Conservation (phyloP, 2,113 vertebrate genomes). For the Pipra filicauda region DNA sequence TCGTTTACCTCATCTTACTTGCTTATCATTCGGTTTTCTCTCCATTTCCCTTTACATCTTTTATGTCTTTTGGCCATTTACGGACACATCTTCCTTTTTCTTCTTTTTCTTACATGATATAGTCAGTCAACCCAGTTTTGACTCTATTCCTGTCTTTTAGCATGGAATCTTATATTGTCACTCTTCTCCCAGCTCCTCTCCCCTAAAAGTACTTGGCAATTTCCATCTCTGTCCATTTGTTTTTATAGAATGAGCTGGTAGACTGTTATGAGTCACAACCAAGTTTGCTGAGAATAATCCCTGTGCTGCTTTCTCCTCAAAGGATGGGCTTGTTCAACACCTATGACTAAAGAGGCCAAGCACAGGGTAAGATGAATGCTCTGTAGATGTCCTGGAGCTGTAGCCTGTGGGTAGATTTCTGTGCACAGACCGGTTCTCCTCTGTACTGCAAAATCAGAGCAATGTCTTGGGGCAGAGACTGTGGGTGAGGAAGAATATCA, state of each 20-base stretch:
- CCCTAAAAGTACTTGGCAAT: background rate
- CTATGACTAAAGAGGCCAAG: background rate
- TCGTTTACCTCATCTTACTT: background rate
- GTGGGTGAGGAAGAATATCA: conserved; percentile 4
- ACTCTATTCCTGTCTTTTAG: background rate
- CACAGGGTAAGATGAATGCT: background rate
- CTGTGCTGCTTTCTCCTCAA: background rate
- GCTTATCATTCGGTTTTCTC: background rate
- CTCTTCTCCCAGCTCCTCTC: background rate
- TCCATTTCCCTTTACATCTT: background rate
- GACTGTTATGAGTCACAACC: background rate
- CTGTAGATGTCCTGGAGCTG: background rate
- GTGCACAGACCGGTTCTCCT: background rate
- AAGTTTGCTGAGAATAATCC: background rate
- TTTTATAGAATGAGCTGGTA: background rate
- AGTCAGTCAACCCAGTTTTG: background rate
- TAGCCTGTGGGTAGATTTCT: background rate
- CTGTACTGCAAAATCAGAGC: conserved; percentile 17
- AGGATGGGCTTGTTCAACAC: background rate
- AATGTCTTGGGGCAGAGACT: conserved; percentile 15
- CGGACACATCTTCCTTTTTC: background rate
- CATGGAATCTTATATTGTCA: background rate
- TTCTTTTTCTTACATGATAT: background rate
- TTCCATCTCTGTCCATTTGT: background rate
- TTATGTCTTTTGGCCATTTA: background rate